phyloP scores from a whole-genome alignment of 1,140 invertebrate species.

The Drosophila asahinai region DNA sequence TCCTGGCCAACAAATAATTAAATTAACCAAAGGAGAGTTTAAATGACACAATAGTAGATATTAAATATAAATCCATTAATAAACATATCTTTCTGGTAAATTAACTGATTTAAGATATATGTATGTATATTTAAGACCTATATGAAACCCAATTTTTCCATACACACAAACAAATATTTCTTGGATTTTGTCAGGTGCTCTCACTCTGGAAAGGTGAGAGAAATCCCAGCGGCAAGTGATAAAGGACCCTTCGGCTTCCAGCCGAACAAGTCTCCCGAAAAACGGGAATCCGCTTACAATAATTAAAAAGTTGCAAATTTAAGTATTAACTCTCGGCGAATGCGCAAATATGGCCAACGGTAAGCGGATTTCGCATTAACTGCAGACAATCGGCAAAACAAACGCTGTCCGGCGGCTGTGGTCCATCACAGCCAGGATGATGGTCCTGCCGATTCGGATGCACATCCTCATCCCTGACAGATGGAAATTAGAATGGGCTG shows the following conservation, averaged over 20 bases:
- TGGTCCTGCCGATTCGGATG: constrained; percentile 12
- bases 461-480: constrained; percentile 35
- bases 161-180: constrained; percentile 9
- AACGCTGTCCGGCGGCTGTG: constrained; percentile 26
- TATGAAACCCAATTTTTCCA: neutral
- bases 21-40: constrained; percentile 7
- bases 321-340: constrained; percentile 70
- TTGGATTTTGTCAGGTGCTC: constrained; percentile 23
- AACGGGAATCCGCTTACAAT: constrained; percentile 76
- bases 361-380: constrained; percentile 74
- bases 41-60: no score
- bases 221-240: constrained; percentile 26
- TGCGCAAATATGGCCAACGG: constrained; percentile 66
- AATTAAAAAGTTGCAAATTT: constrained; percentile 84
- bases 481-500: constrained; percentile 66
- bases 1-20: constrained; percentile 1
- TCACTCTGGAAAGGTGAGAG: constrained; percentile 4
- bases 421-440: constrained; percentile 16
- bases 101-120: neutral
- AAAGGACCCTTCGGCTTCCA: constrained; percentile 20
- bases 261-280: constrained; percentile 52
- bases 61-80: neutral
- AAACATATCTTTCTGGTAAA: neutral
- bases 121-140: neutral
- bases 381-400: constrained; percentile 62